A percentile compares a stretch with the other conserved stretches of the same genome.
These are phyloP conservation scores for Psittacula echo DNA, from an alignment of 2,797 vertebrate species.

Conservation along the genomic window DNA sequence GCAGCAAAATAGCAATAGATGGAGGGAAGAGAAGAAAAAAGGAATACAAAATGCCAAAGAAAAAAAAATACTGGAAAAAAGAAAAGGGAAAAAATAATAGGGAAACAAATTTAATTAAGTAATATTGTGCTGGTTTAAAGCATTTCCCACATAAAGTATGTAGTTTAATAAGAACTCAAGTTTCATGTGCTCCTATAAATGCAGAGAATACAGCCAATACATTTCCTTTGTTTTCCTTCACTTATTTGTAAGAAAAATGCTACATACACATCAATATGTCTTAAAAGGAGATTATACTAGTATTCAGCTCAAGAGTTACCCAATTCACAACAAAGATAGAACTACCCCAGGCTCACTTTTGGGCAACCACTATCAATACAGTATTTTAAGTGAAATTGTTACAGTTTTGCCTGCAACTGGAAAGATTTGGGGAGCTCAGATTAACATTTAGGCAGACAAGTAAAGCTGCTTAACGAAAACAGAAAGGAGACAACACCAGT, in stretches of 20 bases:
- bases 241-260: not conserved
- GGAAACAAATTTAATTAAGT: not conserved
- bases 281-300: not conserved
- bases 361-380: not conserved
- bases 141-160: not conserved
- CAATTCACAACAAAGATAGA: not conserved
- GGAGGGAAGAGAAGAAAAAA: not conserved
- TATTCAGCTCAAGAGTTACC: not conserved
- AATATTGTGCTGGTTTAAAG: not conserved
- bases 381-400: not conserved
- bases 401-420: not conserved
- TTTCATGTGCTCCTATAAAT: not conserved
- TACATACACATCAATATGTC: fast-evolving
- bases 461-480: not conserved
- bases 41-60: not conserved
- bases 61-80: not conserved
- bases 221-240: not conserved
- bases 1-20: not conserved
- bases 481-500: not conserved
- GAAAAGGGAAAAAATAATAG: not conserved
- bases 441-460: not conserved
- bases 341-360: not conserved
- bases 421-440: not conserved
- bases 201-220: not conserved
- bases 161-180: not conserved